A percentile compares a stretch with the other conserved stretches of the same genome.
phyloP scores from a whole-genome alignment of 2,888 invertebrate species.

The Leptothorax acervorum region DNA sequence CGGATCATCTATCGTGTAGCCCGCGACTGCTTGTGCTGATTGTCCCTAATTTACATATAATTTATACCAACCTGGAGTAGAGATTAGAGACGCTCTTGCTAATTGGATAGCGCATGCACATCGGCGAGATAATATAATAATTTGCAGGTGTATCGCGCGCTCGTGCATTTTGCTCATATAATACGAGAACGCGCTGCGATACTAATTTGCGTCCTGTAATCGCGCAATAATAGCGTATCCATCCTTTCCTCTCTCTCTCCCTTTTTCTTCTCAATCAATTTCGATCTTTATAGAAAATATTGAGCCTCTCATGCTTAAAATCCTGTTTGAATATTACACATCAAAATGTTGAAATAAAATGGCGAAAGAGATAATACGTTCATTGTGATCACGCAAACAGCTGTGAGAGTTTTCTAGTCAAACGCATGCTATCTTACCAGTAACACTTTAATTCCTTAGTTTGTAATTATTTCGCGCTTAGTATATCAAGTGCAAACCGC shows the following conservation, averaged over 20 bases:
- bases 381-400: neutral
- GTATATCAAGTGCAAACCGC: neutral
- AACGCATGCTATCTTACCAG: neutral
- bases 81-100: constrained; percentile 41
- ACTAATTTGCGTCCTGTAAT: constrained; percentile 79
- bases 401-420: neutral
- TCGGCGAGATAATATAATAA: constrained; percentile 76
- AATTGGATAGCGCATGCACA: constrained; percentile 67
- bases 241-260: constrained; percentile 25
- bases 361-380: constrained; percentile 29
- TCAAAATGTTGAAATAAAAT: constrained; percentile 6
- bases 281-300: constrained; percentile 67
- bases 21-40: constrained; percentile 65
- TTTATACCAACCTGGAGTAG: constrained; percentile 63
- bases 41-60: constrained; percentile 81
- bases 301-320: constrained; percentile 56
- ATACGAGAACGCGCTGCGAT: constrained; percentile 64
- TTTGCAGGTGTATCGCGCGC: constrained; percentile 61
- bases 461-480: neutral
- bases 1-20: constrained; percentile 53
- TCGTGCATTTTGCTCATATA: constrained; percentile 27
- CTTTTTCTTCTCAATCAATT: constrained; percentile 69
- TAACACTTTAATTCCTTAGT: constrained; percentile 11
- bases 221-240: constrained; percentile 73
- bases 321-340: constrained; percentile 47